Conservation (phyloP, 2,113 vertebrate species). For the Actinemys pallida region DNA sequence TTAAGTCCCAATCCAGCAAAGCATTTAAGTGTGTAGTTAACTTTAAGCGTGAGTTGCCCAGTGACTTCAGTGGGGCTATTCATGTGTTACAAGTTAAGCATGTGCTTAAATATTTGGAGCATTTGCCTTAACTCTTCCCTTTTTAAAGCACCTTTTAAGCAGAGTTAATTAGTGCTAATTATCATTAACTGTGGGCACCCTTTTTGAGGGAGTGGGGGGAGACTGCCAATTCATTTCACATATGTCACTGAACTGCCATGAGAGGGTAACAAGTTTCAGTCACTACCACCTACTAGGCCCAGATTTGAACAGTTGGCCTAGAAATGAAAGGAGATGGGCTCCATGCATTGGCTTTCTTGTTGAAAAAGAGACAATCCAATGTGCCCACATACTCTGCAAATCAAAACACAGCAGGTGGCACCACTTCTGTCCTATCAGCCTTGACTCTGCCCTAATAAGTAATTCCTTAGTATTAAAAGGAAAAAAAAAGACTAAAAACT, state of each 20-base stretch:
- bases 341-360: background rate
- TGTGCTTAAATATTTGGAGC: background rate
- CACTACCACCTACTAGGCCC: background rate
- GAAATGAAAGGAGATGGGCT: background rate
- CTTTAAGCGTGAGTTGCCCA: background rate
- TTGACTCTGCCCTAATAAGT: background rate
- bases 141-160: background rate
- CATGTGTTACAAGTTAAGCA: background rate
- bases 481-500: background rate
- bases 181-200: background rate
- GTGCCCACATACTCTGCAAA: background rate
- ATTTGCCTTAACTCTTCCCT: background rate
- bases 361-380: background rate
- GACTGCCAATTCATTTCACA: background rate
- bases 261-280: background rate
- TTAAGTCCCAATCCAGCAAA: background rate
- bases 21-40: background rate
- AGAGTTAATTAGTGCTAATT: background rate
- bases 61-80: background rate
- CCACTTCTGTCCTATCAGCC: background rate
- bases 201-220: background rate
- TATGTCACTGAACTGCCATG: accelerated
- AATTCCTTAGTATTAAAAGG: background rate
- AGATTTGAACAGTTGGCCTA: background rate
- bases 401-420: background rate